Base-by-base conservation (phyloP, 2,113 vertebrate species). In the Ifrita kowaldi region DNA sequence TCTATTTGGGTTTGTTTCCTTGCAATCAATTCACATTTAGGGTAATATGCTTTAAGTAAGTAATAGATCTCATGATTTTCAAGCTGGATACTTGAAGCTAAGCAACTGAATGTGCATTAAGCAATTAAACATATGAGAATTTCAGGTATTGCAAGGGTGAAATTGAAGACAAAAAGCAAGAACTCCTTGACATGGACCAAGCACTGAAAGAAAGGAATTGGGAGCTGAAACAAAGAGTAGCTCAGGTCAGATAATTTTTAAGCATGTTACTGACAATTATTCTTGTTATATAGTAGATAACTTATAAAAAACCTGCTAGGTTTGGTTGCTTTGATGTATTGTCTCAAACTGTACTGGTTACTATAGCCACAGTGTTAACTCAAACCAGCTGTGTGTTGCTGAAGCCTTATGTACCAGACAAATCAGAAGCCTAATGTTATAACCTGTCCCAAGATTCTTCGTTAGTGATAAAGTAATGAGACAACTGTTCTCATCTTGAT, bases 191-290 rank as follows among this genome's bases (percentile, higher is more conserved):
- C 94, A 97, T 99, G 99, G 98, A 99, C 94, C 98, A 97, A 68
- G 98, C 98, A 21, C 95, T 99, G 88, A 99, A 99, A 95, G 99
- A 99, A 89, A 98, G 99, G 95, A 99, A 99, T 64, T 99, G 99
- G 98, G 99, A 99, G 96, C 98, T 99, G 87, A 99, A 99, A 84
- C 98, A 99, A 96, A 98, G 99, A 98, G 99, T 98, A 77, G 98
- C 98, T 96, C 99, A 99, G 98, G 99, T 99, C 96, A 89, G 96
- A 55, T 76, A 24, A 67, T 56, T 90, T 76, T 71, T 49, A 50
- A 82, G 42, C 82, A 74, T 73, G 60, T 93, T 87, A 78, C 35
- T 91, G 20, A 69, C 56, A 88, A 28, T 35, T 69, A 60, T 47
- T 76, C 30, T n/a, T 88, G 15, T 49, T 81, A 19, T 3, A 7